Evolutionary conservation across 2,113 vertebrate species (phyloP).

Genomic region (Notarius lentiginosus): DNA sequence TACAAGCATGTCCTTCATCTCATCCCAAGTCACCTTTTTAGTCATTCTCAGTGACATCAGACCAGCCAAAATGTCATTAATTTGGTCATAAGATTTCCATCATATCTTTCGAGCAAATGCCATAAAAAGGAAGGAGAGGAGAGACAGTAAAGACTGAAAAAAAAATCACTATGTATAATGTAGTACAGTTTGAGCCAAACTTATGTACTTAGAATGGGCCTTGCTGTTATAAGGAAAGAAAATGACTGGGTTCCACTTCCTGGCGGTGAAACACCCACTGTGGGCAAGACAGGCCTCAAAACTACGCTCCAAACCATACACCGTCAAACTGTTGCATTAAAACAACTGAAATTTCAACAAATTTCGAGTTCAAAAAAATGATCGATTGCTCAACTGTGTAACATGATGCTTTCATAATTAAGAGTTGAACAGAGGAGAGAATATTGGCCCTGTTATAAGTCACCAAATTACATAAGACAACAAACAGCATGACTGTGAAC

Average conservation of each 20-base stretch:
- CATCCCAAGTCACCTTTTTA: slow-evolving; percentile 9
- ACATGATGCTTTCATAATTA: neutral
- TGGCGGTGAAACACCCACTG: slow-evolving; percentile 69
- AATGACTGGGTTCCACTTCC: slow-evolving; percentile 69
- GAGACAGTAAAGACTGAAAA: slow-evolving; percentile 44
- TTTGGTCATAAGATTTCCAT: slow-evolving; percentile 73
- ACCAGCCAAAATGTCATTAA: slow-evolving; percentile 75
- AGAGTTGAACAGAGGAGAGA: neutral
- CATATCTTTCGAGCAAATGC: slow-evolving; percentile 72
- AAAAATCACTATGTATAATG: slow-evolving; percentile 63
- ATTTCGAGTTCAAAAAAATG: neutral
- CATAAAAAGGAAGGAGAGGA: slow-evolving; percentile 58
- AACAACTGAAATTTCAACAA: slow-evolving; percentile 15
- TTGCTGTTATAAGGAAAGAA: slow-evolving; percentile 70
- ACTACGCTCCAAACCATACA: slow-evolving; percentile 32
- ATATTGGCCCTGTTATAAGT: slow-evolving; percentile 14
- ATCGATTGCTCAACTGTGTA: neutral
- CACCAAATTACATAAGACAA: slow-evolving; percentile 8
- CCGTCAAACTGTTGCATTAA: slow-evolving; percentile 50
- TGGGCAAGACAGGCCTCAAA: slow-evolving; percentile 66
- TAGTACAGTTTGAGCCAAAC: slow-evolving; percentile 62
- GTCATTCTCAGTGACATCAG: slow-evolving; percentile 50
- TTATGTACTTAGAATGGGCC: slow-evolving; percentile 59
- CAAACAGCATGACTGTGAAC: neutral
- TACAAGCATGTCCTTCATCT: slow-evolving; percentile 5